Evolutionary conservation across 2,888 invertebrate species (phyloP).

Genomic region (Melieria picta): DNA sequence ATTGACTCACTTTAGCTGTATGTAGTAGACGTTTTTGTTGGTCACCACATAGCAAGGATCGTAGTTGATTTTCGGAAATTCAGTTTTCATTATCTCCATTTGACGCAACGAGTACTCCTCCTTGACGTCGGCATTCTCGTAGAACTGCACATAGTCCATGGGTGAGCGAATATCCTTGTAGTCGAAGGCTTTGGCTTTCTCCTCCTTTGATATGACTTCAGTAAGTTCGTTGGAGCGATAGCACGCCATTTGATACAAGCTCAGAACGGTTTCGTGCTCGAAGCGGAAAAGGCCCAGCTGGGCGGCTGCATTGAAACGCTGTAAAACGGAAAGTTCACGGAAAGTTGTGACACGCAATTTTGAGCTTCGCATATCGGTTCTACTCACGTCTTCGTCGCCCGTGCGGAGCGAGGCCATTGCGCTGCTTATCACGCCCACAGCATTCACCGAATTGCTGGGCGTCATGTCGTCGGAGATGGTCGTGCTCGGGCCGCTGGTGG

Average conservation of each 20-base stretch:
- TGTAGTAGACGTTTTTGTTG: constrained; percentile 63
- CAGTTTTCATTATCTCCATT: constrained; percentile 63
- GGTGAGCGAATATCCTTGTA: constrained; percentile 60
- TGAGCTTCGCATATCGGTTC: not conserved
- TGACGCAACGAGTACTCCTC: constrained; percentile 59
- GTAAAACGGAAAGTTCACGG: constrained; percentile 9
- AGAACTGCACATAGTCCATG: constrained; percentile 61
- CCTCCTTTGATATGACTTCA: constrained; percentile 56
- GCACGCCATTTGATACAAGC: constrained; percentile 63
- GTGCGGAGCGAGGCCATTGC: constrained; percentile 64
- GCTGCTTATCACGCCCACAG: constrained; percentile 64
- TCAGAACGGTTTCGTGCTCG: constrained; percentile 63
- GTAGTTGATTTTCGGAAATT: constrained; percentile 65
- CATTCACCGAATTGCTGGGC: constrained; percentile 58
- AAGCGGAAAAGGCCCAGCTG: constrained; percentile 62
- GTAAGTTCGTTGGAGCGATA: constrained; percentile 47
- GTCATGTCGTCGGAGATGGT: constrained; percentile 45
- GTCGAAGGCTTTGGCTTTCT: constrained; percentile 59
- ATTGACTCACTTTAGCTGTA: constrained; percentile 59
- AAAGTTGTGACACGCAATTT: not conserved
- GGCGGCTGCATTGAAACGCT: constrained; percentile 61
- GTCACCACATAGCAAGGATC: constrained; percentile 66
- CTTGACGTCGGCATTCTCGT: constrained; percentile 53
- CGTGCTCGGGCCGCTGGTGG: constrained; percentile 35
- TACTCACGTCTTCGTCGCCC: constrained; percentile 60